phyloP scores from a whole-genome alignment of 1,140 invertebrate species.

The Bombus superbus region DNA sequence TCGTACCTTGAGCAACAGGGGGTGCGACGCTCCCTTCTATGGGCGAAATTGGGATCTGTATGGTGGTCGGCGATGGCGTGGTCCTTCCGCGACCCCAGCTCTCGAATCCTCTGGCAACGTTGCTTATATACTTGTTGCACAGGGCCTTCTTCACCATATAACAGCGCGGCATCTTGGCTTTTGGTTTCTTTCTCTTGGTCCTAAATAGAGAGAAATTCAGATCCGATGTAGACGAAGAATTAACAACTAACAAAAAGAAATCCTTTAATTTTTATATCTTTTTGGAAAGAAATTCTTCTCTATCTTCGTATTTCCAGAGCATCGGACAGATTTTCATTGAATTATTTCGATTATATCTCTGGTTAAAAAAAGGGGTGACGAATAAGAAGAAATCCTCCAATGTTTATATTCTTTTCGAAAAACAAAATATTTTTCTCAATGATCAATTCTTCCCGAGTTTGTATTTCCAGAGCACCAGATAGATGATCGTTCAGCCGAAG shows the following conservation, averaged over 20 bases:
- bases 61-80: slow-evolving; percentile 72
- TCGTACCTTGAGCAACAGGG: slow-evolving; percentile 68
- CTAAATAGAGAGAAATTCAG: background rate
- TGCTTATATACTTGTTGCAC: slow-evolving; percentile 83
- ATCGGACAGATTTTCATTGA: background rate
- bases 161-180: slow-evolving; percentile 82
- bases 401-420: background rate
- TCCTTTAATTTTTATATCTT: background rate
- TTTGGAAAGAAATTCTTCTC: background rate
- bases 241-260: background rate
- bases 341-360: background rate
- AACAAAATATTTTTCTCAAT: background rate
- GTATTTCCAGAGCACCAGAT: background rate
- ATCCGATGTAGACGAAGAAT: background rate
- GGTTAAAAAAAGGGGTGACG: too few species aligned
- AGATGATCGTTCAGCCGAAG: background rate
- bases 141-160: slow-evolving; percentile 84
- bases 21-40: slow-evolving; percentile 61
- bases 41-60: slow-evolving; percentile 61
- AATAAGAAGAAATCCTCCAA: background rate
- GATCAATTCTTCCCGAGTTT: background rate
- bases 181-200: slow-evolving; percentile 6
- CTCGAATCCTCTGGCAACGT: slow-evolving; percentile 78
- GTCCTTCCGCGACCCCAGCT: slow-evolving; percentile 77
- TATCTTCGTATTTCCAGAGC: background rate